Evolutionary conservation across 2,113 vertebrate species (phyloP), one percentile per base, ranked within the genome.

Genomic region (Formicarius rufipectus): DNA sequence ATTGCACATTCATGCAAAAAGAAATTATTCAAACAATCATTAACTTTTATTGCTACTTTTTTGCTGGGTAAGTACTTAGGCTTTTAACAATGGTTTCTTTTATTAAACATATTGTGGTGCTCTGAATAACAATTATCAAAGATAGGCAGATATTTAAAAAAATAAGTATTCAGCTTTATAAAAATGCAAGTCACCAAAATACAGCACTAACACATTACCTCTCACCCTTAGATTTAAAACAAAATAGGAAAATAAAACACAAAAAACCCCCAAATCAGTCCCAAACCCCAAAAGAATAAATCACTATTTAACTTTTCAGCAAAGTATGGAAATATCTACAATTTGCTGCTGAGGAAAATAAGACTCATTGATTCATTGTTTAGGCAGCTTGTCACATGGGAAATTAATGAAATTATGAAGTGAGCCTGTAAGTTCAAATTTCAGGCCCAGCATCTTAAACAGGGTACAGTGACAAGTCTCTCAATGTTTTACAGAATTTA

Each of bases 381-480:
- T 9, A 81, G 17, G 37, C 23, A n/a, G 31, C 30, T 49, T 60
- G 17, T 40, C 40, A 72, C 4, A 52, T 8, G 8, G 31, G 12
- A 93, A 68, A 84, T 62, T 25, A 47, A 63, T 30, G 13, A 63
- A 74, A 59, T 63, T 59, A 74, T 35, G 3, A 84, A 68, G 13
- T 30, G 12, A 89, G 40, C 8, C 22, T 50, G 25, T 39, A 56
- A 81, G 55, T 84, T 71, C 64, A 63, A 73, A 82, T 63, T 89
- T 58, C 74, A 87, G 71, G 18, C n/a, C 28, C 35, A 93, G 69
- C 16, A 23, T 18, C 37, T 73, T 89, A 56, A 84, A 31, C 9
- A 73, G 7, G 4, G 74, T 63, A 71, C 3, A 74, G 7, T 7
- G 3, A 79, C 0, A 1, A 53, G 5, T 19, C 40, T 60, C 18